These are phyloP conservation scores for Ammodytes dubius DNA, from an alignment of 2,113 vertebrate species.

Conservation along the genomic window DNA sequence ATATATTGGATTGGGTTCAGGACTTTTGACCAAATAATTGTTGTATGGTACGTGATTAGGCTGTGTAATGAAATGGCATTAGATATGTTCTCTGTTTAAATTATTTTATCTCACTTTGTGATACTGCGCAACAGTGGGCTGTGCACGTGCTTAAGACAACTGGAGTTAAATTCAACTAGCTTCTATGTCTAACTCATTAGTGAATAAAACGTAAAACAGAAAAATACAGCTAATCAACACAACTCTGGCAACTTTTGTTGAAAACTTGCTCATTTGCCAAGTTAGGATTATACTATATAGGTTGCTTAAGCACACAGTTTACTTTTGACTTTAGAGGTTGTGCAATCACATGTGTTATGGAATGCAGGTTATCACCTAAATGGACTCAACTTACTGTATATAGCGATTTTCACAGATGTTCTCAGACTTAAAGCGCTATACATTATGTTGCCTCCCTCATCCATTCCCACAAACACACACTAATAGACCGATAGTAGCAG, in stretches of 20 bases:
- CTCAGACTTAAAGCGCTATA: too few species aligned
- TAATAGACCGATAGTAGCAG: too few species aligned
- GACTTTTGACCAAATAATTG: too few species aligned
- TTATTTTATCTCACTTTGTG: not conserved
- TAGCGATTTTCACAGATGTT: too few species aligned
- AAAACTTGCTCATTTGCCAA: not conserved
- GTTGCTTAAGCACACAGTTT: not conserved
- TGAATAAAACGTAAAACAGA: too few species aligned
- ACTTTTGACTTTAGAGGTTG: not conserved
- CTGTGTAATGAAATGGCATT: not conserved
- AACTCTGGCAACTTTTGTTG: not conserved
- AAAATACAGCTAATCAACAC: not conserved
- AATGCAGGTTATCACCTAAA: not conserved
- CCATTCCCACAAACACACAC: too few species aligned
- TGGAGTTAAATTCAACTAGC: not conserved
- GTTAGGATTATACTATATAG: too few species aligned
- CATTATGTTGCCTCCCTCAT: too few species aligned
- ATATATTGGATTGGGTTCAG: not conserved
- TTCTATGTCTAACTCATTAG: not conserved
- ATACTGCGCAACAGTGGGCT: not conserved
- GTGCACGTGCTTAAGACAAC: not conserved
- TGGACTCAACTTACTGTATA: too few species aligned
- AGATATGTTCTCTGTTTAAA: not conserved
- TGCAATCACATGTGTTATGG: not conserved
- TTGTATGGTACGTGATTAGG: not conserved